Percentiles rank a stretch among this genome's conserved stretches.
phyloP scores from a whole-genome alignment of 2,888 invertebrate genomes.

The Melieria picta region DNA sequence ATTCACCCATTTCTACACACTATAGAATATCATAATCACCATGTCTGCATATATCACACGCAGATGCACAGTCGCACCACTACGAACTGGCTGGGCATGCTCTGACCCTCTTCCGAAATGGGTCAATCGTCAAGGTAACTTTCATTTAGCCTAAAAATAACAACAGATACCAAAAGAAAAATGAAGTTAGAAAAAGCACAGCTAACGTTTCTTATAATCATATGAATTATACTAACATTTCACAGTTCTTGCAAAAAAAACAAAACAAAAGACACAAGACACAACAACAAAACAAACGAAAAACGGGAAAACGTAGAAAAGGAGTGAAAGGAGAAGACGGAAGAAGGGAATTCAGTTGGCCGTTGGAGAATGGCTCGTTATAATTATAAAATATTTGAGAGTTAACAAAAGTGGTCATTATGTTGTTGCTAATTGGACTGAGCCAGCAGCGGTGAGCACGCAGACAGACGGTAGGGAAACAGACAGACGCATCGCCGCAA shows the following conservation, averaged over 20 bases:
- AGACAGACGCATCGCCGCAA: not conserved
- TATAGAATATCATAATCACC: too few relatives aligned
- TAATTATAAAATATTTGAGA: conserved; percentile 16
- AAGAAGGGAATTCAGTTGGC: not conserved
- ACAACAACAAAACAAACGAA: not conserved
- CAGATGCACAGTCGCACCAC: too few relatives aligned
- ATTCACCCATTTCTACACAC: too few relatives aligned
- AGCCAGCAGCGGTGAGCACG: not conserved
- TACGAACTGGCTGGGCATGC: not conserved
- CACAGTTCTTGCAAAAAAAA: conserved; percentile 8
- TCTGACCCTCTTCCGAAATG: conserved; percentile 39
- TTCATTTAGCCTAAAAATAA: conserved; percentile 55
- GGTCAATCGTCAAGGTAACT: conserved; percentile 65
- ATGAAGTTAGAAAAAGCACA: conserved; percentile 1
- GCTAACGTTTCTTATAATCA: conserved; percentile 25
- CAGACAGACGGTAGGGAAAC: not conserved
- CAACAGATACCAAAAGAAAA: conserved; percentile 11
- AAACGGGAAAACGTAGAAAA: not conserved
- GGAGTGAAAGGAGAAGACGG: not conserved
- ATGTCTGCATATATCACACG: too few relatives aligned
- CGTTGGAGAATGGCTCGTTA: conserved; percentile 11
- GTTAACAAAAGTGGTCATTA: conserved; percentile 29
- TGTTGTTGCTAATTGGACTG: conserved; percentile 43
- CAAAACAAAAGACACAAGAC: too few relatives aligned
- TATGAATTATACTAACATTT: not conserved